Conservation (phyloP, 2,888 invertebrate genomes). For the Mayetiola destructor region DNA sequence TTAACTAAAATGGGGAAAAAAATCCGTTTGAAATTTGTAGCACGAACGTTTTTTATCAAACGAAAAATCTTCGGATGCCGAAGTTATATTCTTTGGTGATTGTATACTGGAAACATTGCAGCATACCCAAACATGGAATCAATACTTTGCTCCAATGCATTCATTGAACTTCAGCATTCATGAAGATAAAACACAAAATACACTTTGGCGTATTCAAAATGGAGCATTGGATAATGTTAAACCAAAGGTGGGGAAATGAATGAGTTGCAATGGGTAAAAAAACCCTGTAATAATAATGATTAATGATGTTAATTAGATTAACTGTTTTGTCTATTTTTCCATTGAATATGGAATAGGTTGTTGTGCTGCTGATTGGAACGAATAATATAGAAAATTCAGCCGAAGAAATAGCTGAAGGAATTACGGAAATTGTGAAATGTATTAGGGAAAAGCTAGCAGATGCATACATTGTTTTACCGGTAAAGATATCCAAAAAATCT, state of each 20-base stretch:
- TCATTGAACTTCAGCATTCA: constrained; percentile 76
- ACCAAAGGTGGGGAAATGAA: constrained; percentile 53
- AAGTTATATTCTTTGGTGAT: constrained; percentile 83
- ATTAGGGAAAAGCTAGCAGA: constrained; percentile 64
- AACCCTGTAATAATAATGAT: too few species aligned
- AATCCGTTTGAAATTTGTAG: constrained; percentile 33
- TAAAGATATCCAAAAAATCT: constrained; percentile 38
- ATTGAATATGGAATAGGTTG: constrained; percentile 44
- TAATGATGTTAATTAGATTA: not conserved
- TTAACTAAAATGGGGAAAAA: constrained; percentile 12
- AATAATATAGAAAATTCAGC: constrained; percentile 70
- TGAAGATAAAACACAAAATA: constrained; percentile 74
- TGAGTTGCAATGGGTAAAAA: not conserved
- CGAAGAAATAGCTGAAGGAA: constrained; percentile 69
- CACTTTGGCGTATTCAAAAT: constrained; percentile 78
- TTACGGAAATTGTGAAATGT: constrained; percentile 57
- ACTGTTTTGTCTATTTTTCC: not conserved
- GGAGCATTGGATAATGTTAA: constrained; percentile 79
- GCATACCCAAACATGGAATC: constrained; percentile 76
- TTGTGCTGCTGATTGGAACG: constrained; percentile 77
- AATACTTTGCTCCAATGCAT: constrained; percentile 81
- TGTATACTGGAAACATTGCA: constrained; percentile 70
- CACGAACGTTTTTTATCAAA: constrained; percentile 74
- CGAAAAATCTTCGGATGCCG: constrained; percentile 79
- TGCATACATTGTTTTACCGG: constrained; percentile 71